Conservation (phyloP, 1,140 invertebrate genomes). For the Temnothorax nylanderi region DNA sequence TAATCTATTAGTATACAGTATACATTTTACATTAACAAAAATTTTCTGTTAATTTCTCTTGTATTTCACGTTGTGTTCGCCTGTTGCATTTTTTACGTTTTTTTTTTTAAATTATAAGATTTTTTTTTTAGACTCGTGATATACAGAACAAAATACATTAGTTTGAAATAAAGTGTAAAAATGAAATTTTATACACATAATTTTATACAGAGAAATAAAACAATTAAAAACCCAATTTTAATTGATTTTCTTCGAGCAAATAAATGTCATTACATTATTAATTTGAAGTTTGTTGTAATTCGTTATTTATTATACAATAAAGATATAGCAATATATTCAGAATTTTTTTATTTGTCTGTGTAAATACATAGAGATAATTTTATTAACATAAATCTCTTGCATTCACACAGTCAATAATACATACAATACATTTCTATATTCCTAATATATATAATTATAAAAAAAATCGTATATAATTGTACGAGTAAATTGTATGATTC, state of each 20-base stretch:
- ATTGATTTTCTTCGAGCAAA: background rate
- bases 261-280: background rate
- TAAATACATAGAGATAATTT: slow-evolving; percentile 29
- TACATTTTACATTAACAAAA: background rate
- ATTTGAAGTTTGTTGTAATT: background rate
- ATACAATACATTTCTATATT: background rate
- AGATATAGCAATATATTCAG: background rate
- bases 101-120: background rate
- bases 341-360: slow-evolving; percentile 11
- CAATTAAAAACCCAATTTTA: background rate
- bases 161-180: background rate
- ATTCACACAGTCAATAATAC: slow-evolving; percentile 38
- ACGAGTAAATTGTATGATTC: background rate
- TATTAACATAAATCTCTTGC: background rate
- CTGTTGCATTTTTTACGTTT: background rate
- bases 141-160: background rate
- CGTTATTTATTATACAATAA: background rate
- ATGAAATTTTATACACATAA: background rate
- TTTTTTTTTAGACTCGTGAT: background rate
- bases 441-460: background rate
- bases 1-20: background rate
- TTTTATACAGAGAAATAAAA: background rate
- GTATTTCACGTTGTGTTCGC: background rate
- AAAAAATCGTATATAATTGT: slow-evolving; percentile 30
- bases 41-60: background rate